Conservation (phyloP, 2,113 vertebrate species). For the Plestiodon gilberti region DNA sequence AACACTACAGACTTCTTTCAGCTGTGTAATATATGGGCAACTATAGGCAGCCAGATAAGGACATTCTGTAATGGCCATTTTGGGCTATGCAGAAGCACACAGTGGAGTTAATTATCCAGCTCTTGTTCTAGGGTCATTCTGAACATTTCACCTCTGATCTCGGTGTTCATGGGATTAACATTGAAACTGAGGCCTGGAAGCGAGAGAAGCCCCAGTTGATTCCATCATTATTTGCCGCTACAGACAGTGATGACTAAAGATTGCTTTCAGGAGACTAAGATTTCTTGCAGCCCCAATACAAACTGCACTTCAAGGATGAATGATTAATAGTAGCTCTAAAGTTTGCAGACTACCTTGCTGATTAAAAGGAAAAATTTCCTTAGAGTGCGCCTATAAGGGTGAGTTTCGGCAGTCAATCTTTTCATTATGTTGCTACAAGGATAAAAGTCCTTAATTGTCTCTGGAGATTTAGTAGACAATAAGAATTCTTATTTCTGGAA, state of each 20-base stretch:
- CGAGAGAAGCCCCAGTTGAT: not conserved
- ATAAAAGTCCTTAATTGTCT: not conserved
- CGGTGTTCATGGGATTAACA: not conserved
- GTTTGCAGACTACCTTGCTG: not conserved
- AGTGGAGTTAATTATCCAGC: conserved; percentile 2
- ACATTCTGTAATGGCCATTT: not conserved
- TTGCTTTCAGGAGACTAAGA: not conserved
- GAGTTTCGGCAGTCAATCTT: not conserved
- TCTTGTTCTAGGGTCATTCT: not conserved
- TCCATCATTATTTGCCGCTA: not conserved
- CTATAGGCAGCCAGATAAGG: not conserved
- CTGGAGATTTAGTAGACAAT: not conserved
- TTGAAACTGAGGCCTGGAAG: not conserved
- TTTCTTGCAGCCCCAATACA: not conserved
- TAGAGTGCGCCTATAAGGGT: not conserved
- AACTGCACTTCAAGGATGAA: not conserved
- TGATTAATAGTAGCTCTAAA: not conserved
- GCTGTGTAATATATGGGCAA: not conserved
- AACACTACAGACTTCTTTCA: not conserved
- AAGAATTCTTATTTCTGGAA: not conserved
- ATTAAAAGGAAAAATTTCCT: not conserved
- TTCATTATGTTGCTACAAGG: not conserved
- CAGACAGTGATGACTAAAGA: not conserved
- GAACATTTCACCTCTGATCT: not conserved
- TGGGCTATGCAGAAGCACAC: not conserved